Conservation (phyloP, 2,888 invertebrate species). For the Drosophila meridionalis region DNA sequence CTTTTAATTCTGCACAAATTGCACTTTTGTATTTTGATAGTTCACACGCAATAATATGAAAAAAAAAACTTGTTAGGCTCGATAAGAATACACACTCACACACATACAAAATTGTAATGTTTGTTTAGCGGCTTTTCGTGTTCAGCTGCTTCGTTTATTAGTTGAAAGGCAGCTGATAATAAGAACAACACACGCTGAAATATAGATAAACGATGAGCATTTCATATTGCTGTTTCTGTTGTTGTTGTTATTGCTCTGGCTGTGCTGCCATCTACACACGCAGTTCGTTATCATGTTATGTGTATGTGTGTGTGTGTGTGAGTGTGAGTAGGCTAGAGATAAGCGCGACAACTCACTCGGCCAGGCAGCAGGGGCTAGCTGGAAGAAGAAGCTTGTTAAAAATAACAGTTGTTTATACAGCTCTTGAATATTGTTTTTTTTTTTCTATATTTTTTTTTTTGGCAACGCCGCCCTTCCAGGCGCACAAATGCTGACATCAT, state of each 20-base stretch:
- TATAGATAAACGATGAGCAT: slow-evolving; percentile 59
- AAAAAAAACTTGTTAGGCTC: slow-evolving; percentile 39
- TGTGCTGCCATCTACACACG: slow-evolving; percentile 37
- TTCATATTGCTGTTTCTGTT: neutral
- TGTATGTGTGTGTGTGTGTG: neutral
- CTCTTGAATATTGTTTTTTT: slow-evolving; percentile 26
- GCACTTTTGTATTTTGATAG: slow-evolving; percentile 48
- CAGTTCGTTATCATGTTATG: slow-evolving; percentile 56
- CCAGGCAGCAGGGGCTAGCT: slow-evolving; percentile 11
- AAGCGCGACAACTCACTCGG: slow-evolving; percentile 56
- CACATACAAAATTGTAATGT: slow-evolving; percentile 26
- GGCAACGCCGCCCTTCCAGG: slow-evolving; percentile 23
- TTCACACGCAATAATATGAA: slow-evolving; percentile 29
- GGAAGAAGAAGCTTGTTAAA: slow-evolving; percentile 33
- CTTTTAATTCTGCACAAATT: neutral
- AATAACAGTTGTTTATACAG: slow-evolving; percentile 54
- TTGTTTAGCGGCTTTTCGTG: slow-evolving; percentile 49
- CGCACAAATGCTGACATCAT: slow-evolving; percentile 46
- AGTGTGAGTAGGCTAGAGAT: slow-evolving; percentile 40
- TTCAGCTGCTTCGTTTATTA: slow-evolving; percentile 29
- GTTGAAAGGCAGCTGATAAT: slow-evolving; percentile 28
- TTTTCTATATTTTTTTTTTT: slow-evolving; percentile 30
- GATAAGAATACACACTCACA: slow-evolving; percentile 20
- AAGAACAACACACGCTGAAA: slow-evolving; percentile 40
- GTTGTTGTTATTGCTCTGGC: slow-evolving; percentile 2